A percentile compares a stretch with the other conserved stretches of the same genome.
Conservation (phyloP, 2,888 invertebrate genomes). For the Agrochola circellaris region DNA sequence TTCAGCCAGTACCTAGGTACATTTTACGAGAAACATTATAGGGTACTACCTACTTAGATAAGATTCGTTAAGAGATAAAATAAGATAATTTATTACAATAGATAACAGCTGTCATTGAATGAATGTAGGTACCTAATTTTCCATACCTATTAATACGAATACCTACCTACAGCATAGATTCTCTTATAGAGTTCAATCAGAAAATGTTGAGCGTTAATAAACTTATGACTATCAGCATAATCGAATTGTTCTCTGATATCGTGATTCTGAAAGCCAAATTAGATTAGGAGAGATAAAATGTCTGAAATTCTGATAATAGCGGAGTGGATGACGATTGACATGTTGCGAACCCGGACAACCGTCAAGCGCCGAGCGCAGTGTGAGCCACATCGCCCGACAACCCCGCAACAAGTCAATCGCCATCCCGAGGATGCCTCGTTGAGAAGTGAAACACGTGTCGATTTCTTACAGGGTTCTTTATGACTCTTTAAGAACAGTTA, state of each 20-base stretch:
- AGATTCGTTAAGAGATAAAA: slow-evolving; percentile 15
- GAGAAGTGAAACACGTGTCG: too few species aligned
- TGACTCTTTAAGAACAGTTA: too few species aligned
- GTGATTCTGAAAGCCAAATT: background rate
- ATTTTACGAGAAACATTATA: slow-evolving; percentile 3
- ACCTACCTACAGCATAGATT: background rate
- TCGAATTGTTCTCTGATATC: background rate
- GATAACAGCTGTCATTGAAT: slow-evolving; percentile 39
- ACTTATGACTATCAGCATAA: background rate
- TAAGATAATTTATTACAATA: slow-evolving; percentile 14
- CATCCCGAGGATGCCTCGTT: too few species aligned
- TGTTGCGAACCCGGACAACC: too few species aligned
- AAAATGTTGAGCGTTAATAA: background rate
- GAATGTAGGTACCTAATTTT: slow-evolving; percentile 5
- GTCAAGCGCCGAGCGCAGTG: too few species aligned
- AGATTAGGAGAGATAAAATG: background rate
- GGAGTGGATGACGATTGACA: background rate
- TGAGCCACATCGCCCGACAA: too few species aligned
- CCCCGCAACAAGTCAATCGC: too few species aligned
- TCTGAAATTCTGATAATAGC: too few species aligned
- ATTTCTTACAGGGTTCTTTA: too few species aligned
- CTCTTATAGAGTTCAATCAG: background rate
- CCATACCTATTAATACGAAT: background rate
- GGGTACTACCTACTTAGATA: slow-evolving; percentile 14
- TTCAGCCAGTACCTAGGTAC: background rate